Evolutionary conservation across 2,888 invertebrate species (phyloP).

Genomic region (Pheosia gnoma): DNA sequence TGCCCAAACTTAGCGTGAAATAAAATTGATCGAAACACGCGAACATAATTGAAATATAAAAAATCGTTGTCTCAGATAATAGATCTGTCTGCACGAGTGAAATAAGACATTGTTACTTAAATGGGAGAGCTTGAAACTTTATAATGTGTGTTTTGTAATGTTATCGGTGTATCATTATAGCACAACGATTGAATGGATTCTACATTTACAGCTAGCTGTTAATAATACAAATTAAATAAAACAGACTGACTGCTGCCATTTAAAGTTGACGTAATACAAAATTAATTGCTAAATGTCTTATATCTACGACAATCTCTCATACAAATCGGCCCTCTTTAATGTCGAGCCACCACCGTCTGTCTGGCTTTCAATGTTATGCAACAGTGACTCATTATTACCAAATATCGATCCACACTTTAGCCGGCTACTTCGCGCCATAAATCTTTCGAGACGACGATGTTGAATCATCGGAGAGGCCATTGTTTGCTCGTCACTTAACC

Average conservation of each 20-base stretch:
- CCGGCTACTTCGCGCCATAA: conserved; percentile 38
- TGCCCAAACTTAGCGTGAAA: conserved; percentile 19
- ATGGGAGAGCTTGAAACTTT: neutral
- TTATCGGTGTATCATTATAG: conserved; percentile 1
- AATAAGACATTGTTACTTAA: neutral
- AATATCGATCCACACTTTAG: conserved; percentile 50
- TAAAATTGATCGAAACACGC: conserved; percentile 24
- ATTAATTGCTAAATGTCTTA: conserved; percentile 48
- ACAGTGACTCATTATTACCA: conserved; percentile 64
- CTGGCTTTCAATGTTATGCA: conserved; percentile 55
- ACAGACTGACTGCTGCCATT: conserved; percentile 26
- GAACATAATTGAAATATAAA: conserved; percentile 5
- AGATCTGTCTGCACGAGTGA: neutral
- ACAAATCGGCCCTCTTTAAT: conserved; percentile 48
- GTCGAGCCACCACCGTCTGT: conserved; percentile 44
- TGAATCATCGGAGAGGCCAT: conserved; percentile 57
- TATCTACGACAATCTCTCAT: conserved; percentile 43
- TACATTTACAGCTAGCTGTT: conserved; percentile 12
- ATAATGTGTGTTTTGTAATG: conserved; percentile 4
- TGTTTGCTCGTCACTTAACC: conserved; percentile 58
- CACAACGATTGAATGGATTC: conserved; percentile 3
- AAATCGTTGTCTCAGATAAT: neutral
- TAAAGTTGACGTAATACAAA: conserved; percentile 47
- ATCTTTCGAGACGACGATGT: conserved; percentile 42
- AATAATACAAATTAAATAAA: conserved; percentile 16